Conservation (phyloP, 2,797 vertebrate genomes). For the Pangasius larnaudii region DNA sequence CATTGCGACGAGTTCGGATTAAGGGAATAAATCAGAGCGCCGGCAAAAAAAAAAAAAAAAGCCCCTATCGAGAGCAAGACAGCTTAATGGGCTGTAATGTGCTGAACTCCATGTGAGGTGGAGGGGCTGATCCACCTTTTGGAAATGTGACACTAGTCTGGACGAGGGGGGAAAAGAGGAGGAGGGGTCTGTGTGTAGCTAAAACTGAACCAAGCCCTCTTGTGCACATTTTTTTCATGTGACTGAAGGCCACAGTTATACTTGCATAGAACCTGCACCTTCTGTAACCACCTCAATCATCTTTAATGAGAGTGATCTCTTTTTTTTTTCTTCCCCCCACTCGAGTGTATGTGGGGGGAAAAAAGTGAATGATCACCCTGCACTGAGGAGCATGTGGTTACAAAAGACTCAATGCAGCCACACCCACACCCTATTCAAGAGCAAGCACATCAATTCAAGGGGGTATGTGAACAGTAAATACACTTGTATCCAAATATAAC, state of each 20-base stretch:
- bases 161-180: background rate
- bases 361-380: background rate
- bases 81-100: conserved; percentile 74
- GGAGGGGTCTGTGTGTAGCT: conserved; percentile 50
- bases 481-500: conserved; percentile 16
- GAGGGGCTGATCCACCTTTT: conserved; percentile 67
- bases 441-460: conserved; percentile 24
- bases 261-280: background rate
- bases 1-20: conserved; percentile 60
- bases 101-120: conserved; percentile 65
- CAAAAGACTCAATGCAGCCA: background rate
- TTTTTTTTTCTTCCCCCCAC: too few species aligned
- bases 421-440: conserved; percentile 4
- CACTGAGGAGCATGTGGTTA: conserved; percentile 2
- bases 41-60: conserved; percentile 49
- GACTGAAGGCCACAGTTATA: background rate
- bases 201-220: conserved; percentile 50
- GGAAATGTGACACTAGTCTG: conserved; percentile 66
- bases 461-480: conserved; percentile 31
- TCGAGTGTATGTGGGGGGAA: background rate
- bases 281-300: conserved; percentile 6
- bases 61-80: conserved; percentile 69
- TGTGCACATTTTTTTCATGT: background rate
- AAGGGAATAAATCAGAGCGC: conserved; percentile 71
- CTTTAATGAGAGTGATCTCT: background rate